These are phyloP conservation scores for Ochropacha duplaris DNA, from an alignment of 2,888 invertebrate species.

Conservation along the genomic window DNA sequence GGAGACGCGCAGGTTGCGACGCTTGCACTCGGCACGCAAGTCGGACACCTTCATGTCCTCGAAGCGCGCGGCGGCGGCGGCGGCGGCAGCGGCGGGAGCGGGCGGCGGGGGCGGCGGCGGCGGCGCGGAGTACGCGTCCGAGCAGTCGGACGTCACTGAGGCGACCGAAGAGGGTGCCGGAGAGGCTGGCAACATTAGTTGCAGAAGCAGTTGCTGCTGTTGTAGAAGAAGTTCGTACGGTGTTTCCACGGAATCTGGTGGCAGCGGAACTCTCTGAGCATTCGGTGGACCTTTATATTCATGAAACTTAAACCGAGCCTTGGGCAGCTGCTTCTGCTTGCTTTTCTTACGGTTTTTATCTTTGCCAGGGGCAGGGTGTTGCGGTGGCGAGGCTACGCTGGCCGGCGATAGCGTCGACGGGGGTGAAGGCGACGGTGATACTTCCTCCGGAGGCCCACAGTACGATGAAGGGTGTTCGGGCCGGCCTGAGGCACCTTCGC, in stretches of 20 bases:
- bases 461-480: slow-evolving; percentile 94
- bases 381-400: slow-evolving; percentile 66
- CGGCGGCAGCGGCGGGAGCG: slow-evolving; percentile 61
- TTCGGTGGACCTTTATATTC: slow-evolving; percentile 94
- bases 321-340: slow-evolving; percentile 86
- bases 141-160: slow-evolving; percentile 63
- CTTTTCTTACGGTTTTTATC: slow-evolving; percentile 93
- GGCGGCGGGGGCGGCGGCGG: slow-evolving; percentile 80
- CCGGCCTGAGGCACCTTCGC: slow-evolving; percentile 93
- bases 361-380: slow-evolving; percentile 85
- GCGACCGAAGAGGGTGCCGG: slow-evolving; percentile 65
- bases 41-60: slow-evolving; percentile 98
- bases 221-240: slow-evolving; percentile 95
- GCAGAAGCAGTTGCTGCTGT: slow-evolving; percentile 96
- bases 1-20: slow-evolving; percentile 96
- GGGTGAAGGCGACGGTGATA: slow-evolving; percentile 92
- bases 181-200: slow-evolving; percentile 90
- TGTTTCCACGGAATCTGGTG: slow-evolving; percentile 85
- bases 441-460: slow-evolving; percentile 94
- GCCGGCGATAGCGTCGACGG: slow-evolving; percentile 80
- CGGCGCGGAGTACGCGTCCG: slow-evolving; percentile 64
- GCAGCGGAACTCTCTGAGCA: slow-evolving; percentile 89
- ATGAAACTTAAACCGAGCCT: slow-evolving; percentile 93
- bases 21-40: slow-evolving; percentile 96
- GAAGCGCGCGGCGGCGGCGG: slow-evolving; percentile 84